A percentile compares a stretch with the other conserved stretches of the same genome.
phyloP scores from a whole-genome alignment of 2,797 vertebrate genomes.

The Gastrophryne carolinensis region DNA sequence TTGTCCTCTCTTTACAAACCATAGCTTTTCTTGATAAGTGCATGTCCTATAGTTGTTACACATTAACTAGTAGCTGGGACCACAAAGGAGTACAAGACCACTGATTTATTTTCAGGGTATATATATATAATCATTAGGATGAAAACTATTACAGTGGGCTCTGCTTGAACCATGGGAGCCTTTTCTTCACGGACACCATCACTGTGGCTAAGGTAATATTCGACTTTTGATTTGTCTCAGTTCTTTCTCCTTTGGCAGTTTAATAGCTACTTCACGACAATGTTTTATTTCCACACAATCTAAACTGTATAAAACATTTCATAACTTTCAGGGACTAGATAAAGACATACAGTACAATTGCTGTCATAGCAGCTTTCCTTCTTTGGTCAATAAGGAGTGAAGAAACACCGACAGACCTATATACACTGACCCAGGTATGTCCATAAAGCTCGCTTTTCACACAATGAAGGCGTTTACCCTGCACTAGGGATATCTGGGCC shows the following conservation, averaged over 20 bases:
- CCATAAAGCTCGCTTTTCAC: neutral
- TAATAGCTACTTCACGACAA: conserved; percentile 5
- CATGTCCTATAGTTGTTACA: too few species aligned
- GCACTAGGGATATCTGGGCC: neutral
- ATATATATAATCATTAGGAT: neutral
- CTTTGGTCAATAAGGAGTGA: conserved; percentile 1
- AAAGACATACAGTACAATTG: conserved; percentile 18
- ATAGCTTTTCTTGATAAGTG: neutral
- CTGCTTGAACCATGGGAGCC: neutral
- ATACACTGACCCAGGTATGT: conserved; percentile 9
- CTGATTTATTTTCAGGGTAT: too few species aligned
- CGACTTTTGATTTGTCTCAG: conserved; percentile 10
- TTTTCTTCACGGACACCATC: neutral
- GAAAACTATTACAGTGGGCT: neutral
- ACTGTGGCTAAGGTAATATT: neutral
- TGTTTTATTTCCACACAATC: conserved; percentile 30
- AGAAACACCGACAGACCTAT: neutral
- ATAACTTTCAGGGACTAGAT: conserved; percentile 4
- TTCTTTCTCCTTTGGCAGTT: conserved; percentile 6
- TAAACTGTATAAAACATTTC: conserved; percentile 27
- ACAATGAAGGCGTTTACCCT: neutral
- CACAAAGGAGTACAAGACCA: too few species aligned
- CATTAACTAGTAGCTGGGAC: too few species aligned
- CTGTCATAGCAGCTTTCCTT: conserved; percentile 14
- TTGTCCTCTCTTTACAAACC: neutral